These are phyloP conservation scores for Nyctibius grandis DNA, from an alignment of 2,797 vertebrate species.

Conservation along the genomic window DNA sequence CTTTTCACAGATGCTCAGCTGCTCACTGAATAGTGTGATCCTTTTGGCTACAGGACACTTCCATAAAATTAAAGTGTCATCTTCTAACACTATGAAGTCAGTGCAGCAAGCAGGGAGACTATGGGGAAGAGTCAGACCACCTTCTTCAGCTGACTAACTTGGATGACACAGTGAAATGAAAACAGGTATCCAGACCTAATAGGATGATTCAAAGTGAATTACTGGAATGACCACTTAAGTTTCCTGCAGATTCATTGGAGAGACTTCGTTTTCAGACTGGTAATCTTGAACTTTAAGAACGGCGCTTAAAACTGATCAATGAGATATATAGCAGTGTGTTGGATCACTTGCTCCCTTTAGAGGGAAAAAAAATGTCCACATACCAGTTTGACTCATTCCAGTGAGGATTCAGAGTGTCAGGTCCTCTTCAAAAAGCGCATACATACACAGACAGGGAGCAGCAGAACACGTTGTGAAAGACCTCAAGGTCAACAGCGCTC, in stretches of 20 bases:
- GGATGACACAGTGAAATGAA: not conserved
- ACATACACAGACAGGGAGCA: not conserved
- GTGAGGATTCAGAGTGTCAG: not conserved
- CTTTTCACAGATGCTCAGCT: not conserved
- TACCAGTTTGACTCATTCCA: not conserved
- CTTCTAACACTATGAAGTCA: not conserved
- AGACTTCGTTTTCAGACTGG: not conserved
- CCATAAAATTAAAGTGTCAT: not conserved
- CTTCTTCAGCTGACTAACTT: not conserved
- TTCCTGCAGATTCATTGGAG: not conserved
- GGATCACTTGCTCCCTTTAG: not conserved
- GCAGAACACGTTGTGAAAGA: not conserved
- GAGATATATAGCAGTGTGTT: not conserved
- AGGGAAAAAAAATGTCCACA: not conserved
- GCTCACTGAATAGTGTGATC: not conserved
- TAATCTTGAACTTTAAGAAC: not conserved
- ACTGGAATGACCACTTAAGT: not conserved
- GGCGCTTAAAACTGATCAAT: not conserved
- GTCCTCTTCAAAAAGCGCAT: not conserved
- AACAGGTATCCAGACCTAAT: rapidly evolving
- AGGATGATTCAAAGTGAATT: not conserved
- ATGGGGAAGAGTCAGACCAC: not conserved
- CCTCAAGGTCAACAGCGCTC: not conserved
- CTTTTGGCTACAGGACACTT: not conserved
- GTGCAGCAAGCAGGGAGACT: not conserved